Conservation (phyloP, 1,140 invertebrate genomes). For the Acyrthosiphon pisum region DNA sequence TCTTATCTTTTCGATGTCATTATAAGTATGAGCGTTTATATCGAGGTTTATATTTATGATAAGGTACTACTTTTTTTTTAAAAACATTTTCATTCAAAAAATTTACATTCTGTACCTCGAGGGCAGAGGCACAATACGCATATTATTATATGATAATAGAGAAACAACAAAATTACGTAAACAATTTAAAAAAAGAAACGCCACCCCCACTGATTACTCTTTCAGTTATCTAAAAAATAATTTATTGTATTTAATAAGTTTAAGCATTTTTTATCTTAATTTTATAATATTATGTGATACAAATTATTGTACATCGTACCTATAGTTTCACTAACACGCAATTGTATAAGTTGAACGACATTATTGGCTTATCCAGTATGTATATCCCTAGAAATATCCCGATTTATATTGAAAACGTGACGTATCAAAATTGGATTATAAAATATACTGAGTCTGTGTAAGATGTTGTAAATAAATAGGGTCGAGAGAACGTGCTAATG, state of each 20-base stretch:
- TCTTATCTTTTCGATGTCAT: neutral
- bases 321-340: neutral
- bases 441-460: neutral
- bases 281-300: neutral
- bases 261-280: neutral
- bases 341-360: neutral
- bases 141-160: neutral
- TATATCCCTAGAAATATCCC: neutral
- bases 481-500: neutral
- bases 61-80: neutral
- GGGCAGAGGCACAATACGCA: neutral
- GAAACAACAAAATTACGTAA: neutral
- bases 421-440: neutral
- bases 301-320: neutral
- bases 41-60: neutral
- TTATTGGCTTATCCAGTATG: neutral
- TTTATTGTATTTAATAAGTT: neutral
- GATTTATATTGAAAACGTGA: constrained; percentile 23
- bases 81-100: neutral
- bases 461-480: neutral
- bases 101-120: neutral
- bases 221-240: no score
- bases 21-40: neutral
- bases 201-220: neutral
- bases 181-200: neutral